Evolutionary conservation across 2,888 invertebrate species (phyloP), one percentile per base, ranked within the genome.

Genomic region (Leucophenga maculata): DNA sequence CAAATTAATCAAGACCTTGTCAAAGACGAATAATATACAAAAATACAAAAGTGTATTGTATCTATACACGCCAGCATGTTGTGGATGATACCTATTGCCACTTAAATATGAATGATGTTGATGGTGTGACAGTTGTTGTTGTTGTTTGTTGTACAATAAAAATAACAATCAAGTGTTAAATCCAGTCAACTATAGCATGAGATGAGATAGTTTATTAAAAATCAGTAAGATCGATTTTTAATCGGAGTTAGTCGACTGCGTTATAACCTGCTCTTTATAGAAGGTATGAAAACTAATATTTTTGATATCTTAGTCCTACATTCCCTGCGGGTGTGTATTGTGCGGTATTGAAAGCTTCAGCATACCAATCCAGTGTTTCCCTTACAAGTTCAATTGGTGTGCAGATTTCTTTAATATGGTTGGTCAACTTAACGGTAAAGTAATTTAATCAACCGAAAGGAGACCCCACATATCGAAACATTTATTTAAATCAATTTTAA

Each of bases 1-100:
- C 82, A 80, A 82, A 80, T 80, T 80, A 80, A 80, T 80, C 80
- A 80, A 80, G 80, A 80, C 80, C 80, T 80, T 80, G 80, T 81
- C 74, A 69, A 75, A 71, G 22, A 32, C 59, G 26, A 59, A 59
- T 31, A 59, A 32, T 59, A 32, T n/a, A n/a, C n/a, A n/a, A n/a
- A n/a, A 59, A 59, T 26, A 18, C 20, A 22, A 16, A n/a, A 50
- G n/a, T 46, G 9, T 18, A 54, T 54, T 39, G 39, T 39, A 39
- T 39, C 39, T 39, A 39, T 39, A 11, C 8, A 39, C 1, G 11
- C 8, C 8, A n/a, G n/a, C n/a, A 59, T 32, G 31, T 9, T 14
- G n/a, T 31, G 26, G 59, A 32, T 59, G 59, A 59, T 59, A 31
- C 59, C 59, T 32, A 14, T 31, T 59, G 59, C 59, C 32, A 32